A percentile compares a stretch with the other conserved stretches of the same genome.
Evolutionary conservation across 2,113 vertebrate genomes (phyloP).

Genomic region (Cryptoleucopteryx plumbea): DNA sequence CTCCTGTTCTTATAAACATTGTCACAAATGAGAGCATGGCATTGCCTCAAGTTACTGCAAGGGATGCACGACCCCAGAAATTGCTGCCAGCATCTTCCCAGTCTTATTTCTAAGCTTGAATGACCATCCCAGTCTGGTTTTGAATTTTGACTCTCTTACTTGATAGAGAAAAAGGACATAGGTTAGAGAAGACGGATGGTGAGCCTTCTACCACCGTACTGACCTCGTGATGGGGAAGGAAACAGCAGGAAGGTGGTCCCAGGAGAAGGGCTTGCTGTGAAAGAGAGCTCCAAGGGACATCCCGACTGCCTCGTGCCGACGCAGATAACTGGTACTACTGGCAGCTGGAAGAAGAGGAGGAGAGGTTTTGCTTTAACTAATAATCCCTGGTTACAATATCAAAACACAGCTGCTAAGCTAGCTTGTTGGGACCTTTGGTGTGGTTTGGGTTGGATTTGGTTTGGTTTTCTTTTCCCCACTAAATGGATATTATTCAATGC

Average conservation of each 20-base stretch:
- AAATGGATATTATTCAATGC: too few species aligned
- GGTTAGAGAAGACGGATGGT: not conserved
- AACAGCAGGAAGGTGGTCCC: not conserved
- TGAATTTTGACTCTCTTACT: not conserved
- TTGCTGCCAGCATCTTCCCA: not conserved
- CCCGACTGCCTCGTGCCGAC: accelerated
- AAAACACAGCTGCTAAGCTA: not conserved
- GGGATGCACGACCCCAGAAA: not conserved
- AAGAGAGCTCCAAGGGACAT: not conserved
- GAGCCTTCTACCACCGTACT: not conserved
- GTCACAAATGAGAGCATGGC: not conserved
- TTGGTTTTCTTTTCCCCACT: not conserved
- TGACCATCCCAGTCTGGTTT: not conserved
- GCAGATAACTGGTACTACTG: not conserved
- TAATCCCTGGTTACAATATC: not conserved
- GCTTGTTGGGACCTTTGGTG: accelerated
- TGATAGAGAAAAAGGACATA: not conserved
- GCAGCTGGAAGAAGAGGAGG: not conserved
- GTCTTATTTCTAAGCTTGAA: not conserved
- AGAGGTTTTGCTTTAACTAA: not conserved
- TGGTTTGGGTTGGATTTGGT: not conserved
- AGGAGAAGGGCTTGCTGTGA: not conserved
- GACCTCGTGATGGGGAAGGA: not conserved
- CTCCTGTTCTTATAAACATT: not conserved
- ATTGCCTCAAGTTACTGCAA: not conserved